phyloP scores from a whole-genome alignment of 2,113 vertebrate species.

The Pluvianellus socialis region DNA sequence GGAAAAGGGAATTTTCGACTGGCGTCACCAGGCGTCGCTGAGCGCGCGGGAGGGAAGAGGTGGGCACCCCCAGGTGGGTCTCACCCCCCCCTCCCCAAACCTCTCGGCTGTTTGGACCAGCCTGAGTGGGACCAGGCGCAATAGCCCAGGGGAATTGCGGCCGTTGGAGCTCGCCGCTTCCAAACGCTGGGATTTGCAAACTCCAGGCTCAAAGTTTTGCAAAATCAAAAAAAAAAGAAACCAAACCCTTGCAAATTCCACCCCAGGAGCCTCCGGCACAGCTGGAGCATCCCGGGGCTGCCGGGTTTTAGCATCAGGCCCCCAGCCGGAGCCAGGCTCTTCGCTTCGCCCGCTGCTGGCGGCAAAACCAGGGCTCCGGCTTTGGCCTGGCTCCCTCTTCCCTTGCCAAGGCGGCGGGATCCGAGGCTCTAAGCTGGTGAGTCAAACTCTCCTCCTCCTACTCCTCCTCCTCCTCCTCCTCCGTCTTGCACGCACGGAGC shows the following conservation, averaged over 20 bases:
- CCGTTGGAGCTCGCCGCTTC: accelerated
- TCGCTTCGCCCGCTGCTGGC: background rate
- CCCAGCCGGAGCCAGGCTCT: background rate
- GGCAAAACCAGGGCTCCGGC: background rate
- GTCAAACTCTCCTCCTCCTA: background rate
- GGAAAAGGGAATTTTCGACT: background rate
- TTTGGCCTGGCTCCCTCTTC: background rate
- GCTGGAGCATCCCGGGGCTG: background rate
- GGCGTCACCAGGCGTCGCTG: background rate
- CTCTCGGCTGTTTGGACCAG: background rate
- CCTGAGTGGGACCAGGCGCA: accelerated
- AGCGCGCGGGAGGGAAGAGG: background rate
- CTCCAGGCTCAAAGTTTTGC: background rate
- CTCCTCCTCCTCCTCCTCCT: too few species aligned
- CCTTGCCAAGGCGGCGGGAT: background rate
- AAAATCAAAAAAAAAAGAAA: background rate
- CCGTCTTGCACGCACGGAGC: background rate
- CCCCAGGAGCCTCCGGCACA: background rate
- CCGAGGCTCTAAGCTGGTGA: background rate
- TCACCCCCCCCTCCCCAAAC: too few species aligned
- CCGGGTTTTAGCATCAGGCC: background rate
- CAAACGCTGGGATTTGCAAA: accelerated
- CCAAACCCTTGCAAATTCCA: background rate
- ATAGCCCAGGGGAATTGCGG: accelerated
- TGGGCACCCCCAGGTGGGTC: background rate